Evolutionary conservation across 2,888 invertebrate species (phyloP).

Genomic region (Limulus polyphemus): DNA sequence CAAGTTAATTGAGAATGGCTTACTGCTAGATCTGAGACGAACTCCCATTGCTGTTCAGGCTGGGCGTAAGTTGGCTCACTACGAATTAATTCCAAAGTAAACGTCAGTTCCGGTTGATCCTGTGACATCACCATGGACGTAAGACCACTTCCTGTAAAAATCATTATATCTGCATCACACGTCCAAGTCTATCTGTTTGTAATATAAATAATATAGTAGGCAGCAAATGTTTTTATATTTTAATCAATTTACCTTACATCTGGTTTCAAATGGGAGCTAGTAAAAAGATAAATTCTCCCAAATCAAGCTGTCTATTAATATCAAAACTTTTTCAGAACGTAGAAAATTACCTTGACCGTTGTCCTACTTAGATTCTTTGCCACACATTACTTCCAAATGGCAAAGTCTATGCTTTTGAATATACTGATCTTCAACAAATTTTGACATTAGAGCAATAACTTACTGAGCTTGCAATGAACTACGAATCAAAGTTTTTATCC

Average conservation of each 20-base stretch:
- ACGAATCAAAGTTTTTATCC: no score
- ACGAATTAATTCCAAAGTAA: slow-evolving; percentile 31
- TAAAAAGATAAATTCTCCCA: background rate
- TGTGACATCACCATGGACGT: slow-evolving; percentile 32
- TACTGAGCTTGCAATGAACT: no score
- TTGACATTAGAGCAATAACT: no score
- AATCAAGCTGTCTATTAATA: background rate
- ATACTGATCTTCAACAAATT: no score
- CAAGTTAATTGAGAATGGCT: slow-evolving; percentile 22
- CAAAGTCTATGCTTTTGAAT: no score
- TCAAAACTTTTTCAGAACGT: background rate
- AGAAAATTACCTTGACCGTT: background rate
- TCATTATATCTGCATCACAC: background rate
- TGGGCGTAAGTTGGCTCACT: slow-evolving; percentile 34
- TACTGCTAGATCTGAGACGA: slow-evolving; percentile 36
- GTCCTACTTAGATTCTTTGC: background rate
- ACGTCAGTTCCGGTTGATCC: slow-evolving; percentile 33
- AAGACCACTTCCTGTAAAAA: slow-evolving; percentile 22
- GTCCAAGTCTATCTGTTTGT: background rate
- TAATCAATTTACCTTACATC: no score
- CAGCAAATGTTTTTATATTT: no score
- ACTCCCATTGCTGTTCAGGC: slow-evolving; percentile 36
- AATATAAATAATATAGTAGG: background rate
- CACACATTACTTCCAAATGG: no score
- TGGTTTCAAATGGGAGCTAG: background rate